These are phyloP conservation scores for Archivesica marissinica DNA, from an alignment of 1,140 invertebrate genomes.

Conservation along the genomic window DNA sequence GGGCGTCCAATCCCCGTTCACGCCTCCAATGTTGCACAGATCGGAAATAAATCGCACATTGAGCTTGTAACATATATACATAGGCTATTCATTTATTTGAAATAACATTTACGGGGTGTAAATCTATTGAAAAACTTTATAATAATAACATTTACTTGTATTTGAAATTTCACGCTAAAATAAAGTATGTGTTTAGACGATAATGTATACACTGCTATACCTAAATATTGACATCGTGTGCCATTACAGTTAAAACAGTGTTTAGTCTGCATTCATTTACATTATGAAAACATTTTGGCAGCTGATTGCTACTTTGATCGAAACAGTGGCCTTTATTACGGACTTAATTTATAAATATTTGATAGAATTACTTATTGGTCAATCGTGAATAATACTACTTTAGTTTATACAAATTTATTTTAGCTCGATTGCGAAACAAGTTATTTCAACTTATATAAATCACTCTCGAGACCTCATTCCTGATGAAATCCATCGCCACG, in stretches of 20 bases:
- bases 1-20: neutral
- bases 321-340: neutral
- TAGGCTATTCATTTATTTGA: conserved; percentile 38
- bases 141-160: conserved; percentile 48
- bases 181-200: conserved; percentile 26
- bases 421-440: no score
- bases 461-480: no score
- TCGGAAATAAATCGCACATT: conserved; percentile 16
- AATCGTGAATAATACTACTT: neutral
- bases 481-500: no score
- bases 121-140: conserved; percentile 40
- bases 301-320: neutral
- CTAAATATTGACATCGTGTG: conserved; percentile 27
- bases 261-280: conserved; percentile 9
- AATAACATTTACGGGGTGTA: conserved; percentile 51
- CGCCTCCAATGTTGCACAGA: neutral
- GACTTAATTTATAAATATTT: conserved; percentile 8
- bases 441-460: no score
- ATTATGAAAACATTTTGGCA: conserved; percentile 15
- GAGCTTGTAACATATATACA: conserved; percentile 29
- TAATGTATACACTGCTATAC: neutral
- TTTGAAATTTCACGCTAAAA: conserved; percentile 37
- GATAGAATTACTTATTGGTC: neutral
- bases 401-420: neutral
- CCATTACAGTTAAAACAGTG: conserved; percentile 22